phyloP scores from a whole-genome alignment of 1,140 invertebrate genomes.

The Phymorhynchus buccinoides region DNA sequence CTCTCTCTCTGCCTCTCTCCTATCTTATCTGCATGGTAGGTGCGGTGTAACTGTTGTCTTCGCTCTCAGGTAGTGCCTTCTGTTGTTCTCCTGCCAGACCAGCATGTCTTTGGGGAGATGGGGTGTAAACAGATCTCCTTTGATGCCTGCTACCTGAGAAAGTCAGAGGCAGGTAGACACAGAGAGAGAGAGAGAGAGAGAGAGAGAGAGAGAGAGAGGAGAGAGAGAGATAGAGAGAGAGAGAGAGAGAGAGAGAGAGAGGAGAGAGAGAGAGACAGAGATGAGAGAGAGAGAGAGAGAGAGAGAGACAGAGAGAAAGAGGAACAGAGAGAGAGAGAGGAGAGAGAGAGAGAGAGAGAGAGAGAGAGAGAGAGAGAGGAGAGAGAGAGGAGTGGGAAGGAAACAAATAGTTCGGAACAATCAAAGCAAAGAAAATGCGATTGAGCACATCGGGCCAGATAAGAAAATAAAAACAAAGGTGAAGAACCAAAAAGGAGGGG shows the following conservation, averaged over 20 bases:
- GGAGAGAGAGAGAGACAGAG: neutral
- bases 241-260: conserved; percentile 20
- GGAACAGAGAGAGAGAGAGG: no score
- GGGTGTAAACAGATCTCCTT: neutral
- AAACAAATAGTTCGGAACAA: neutral
- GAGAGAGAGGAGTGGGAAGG: neutral
- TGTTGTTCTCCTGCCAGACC: no score
- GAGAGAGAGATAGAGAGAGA: conserved; percentile 3
- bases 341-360: no score
- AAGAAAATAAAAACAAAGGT: neutral
- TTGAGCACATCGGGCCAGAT: neutral
- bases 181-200: conserved; percentile 6
- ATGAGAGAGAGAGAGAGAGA: no score
- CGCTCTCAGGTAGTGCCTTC: no score
- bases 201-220: conserved; percentile 2
- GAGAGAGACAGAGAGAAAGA: no score
- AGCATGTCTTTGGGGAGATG: no score
- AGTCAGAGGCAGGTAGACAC: neutral
- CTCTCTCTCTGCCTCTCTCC: no score
- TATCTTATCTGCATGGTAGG: neutral
- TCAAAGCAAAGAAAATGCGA: neutral
- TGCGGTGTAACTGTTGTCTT: no score
- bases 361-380: no score
- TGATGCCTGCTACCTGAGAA: neutral
- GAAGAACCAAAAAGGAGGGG: neutral